A percentile compares a stretch with the other conserved stretches of the same genome.
Evolutionary conservation across 2,888 invertebrate genomes (phyloP).

Genomic region (Helobdella robusta): DNA sequence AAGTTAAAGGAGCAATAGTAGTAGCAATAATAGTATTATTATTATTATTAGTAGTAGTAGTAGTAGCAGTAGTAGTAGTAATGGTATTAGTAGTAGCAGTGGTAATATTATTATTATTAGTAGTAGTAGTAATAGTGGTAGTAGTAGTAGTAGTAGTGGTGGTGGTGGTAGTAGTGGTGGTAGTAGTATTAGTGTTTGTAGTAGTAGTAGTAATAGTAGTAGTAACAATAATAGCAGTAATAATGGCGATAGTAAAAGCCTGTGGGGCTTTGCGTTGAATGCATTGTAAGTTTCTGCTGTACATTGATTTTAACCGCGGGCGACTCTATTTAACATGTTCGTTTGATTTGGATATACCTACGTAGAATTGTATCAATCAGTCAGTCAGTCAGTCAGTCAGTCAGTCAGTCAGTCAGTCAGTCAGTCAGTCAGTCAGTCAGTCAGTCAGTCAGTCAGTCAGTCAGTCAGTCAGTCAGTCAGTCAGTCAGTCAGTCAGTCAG

Average conservation of each 20-base stretch:
- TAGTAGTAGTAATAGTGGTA: conserved; percentile 3
- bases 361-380: too few relatives aligned
- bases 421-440: too few relatives aligned
- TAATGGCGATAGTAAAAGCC: background rate
- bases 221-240: background rate
- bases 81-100: background rate
- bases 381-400: too few relatives aligned
- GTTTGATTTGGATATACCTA: too few relatives aligned
- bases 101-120: background rate
- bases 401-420: too few relatives aligned
- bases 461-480: too few relatives aligned
- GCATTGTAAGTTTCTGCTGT: too few relatives aligned
- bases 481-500: too few relatives aligned
- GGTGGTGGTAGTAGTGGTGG: conserved; percentile 4
- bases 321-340: too few relatives aligned
- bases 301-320: too few relatives aligned
- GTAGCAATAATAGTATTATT: background rate
- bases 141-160: conserved; percentile 4
- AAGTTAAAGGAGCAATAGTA: background rate
- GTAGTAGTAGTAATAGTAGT: conserved; percentile 3
- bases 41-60: background rate
- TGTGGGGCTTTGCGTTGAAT: too few relatives aligned
- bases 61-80: conserved; percentile 3
- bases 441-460: too few relatives aligned
- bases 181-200: background rate